Evolutionary conservation across 2,888 invertebrate species (phyloP), one percentile per base, ranked within the genome.

Genomic region (Lithophane socia): DNA sequence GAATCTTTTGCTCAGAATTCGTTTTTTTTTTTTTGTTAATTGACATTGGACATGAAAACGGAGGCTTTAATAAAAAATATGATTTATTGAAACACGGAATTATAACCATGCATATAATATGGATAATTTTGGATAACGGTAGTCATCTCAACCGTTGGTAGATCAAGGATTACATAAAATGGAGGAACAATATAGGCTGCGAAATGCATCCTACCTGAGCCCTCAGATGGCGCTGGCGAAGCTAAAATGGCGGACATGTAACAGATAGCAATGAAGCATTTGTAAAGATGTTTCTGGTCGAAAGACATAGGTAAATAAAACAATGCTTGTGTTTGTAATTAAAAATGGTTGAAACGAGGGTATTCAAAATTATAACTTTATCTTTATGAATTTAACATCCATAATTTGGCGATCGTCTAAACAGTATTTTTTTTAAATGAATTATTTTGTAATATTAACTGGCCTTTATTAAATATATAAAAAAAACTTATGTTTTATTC

Each of bases 211-310:
- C 88, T 89, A 88, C 88, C 89, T 86, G 80, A 42, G 86, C 87
- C 91, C 65, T 92, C 90, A 90, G 91, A 87, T 88, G 89, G 92
- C 91, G 90, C 88, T 86, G 82, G 90, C 91, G 91, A 89, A 83
- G 89, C 87, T 91, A 90, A 89, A 90, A 91, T 91, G 89, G 84
- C 86, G 77, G 76, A 87, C 87, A 87, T 90, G 84, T 86, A 89
- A 91, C 88, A 90, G 86, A 90, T 88, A 88, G 92, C 92, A 80
- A 89, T 89, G 80, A 93, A 94, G 94, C 94, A 80, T 76, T 87
- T 89, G 77, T 74, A 87, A 92, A 93, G 90, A 92, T 91, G 89
- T 91, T 92, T 93, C 94, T 90, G 67, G 81, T 91, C 90, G 90
- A 58, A 78, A 37, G 4, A 47, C 24, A 63, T 75, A 24, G 9